phyloP scores from a whole-genome alignment of 2,113 vertebrate genomes.

The Gymnocephalus cernua region DNA sequence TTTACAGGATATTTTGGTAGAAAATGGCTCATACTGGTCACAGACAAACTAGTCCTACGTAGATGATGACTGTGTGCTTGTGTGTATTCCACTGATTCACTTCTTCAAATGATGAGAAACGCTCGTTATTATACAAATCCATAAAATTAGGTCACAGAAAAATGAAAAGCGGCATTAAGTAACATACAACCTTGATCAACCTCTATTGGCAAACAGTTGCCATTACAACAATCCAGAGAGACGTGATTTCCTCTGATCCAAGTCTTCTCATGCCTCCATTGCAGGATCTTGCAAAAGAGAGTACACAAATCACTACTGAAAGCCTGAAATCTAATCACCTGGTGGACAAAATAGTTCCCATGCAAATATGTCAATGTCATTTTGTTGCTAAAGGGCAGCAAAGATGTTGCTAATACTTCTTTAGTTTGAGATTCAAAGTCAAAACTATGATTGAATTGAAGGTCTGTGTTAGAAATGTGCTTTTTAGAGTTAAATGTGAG shows the following conservation, averaged over 20 bases:
- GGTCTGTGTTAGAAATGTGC: background rate
- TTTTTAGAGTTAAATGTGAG: background rate
- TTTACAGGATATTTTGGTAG: background rate
- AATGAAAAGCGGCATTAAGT: background rate
- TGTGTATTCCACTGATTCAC: no score
- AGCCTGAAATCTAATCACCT: background rate
- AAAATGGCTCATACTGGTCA: background rate
- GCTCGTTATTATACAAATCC: background rate
- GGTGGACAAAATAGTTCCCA: background rate
- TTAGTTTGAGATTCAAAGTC: background rate
- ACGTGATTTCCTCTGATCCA: background rate
- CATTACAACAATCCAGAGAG: slow-evolving; percentile 2
- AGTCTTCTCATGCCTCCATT: background rate
- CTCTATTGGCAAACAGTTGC: slow-evolving; percentile 4
- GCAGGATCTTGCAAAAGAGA: background rate
- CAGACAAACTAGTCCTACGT: background rate
- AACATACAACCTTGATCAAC: background rate
- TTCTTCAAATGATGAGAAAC: background rate
- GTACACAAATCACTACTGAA: background rate
- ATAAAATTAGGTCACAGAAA: background rate
- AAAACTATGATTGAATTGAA: background rate
- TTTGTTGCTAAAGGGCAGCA: background rate
- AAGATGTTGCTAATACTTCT: background rate
- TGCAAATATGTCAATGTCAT: background rate
- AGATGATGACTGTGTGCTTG: background rate